Base-by-base conservation (phyloP, 2,888 invertebrate genomes). In the Drosophila gaucha region DNA sequence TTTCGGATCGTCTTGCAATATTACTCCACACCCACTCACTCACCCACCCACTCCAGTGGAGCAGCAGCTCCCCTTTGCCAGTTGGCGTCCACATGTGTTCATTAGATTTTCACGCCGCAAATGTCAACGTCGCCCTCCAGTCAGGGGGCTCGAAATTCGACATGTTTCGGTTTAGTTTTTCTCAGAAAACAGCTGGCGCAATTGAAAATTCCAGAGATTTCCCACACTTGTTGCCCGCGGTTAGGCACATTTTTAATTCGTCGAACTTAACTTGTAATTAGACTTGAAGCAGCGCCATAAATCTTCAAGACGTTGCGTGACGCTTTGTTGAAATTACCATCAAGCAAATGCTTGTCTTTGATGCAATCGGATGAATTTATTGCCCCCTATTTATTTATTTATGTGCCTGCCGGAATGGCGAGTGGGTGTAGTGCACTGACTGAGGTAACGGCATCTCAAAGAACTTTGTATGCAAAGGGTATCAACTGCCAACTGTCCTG, bases 181-280 rank as follows among this genome's bases (percentile, higher is more conserved):
- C 82, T 49, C 24, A 43, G 86, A 82, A 83, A 78, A 49, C 86
- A 88, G 88, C 82, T 83, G 80, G 59, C 38, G 26, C 54, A 3
- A 51, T 60, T 52, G 59, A 50, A 68, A 44, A 63, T 47, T 76
- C 64, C 58, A 22, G 55, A 60, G 33, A 71, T 80, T 83, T 78
- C 75, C 73, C 78, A 80, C 87, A 86, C 83, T 83, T 86, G 82
- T 86, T 84, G 82, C 63, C 36, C 26, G 38, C 46, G 28, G 36
- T 1, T n/a, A 47, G 73, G 36, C 72, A 44, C 63, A 63, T 60
- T 79, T 65, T 71, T 75, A 66, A 82, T 84, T 86, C 86, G 78
- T 74, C 65, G 78, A 86, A 80, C 84, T 84, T 84, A 66, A 67
- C 70, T 77, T 77, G 86, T 74, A 82, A 82, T 82, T 86, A 77